These are phyloP conservation scores for Penelope pileata DNA, from an alignment of 2,113 vertebrate genomes.

Conservation along the genomic window DNA sequence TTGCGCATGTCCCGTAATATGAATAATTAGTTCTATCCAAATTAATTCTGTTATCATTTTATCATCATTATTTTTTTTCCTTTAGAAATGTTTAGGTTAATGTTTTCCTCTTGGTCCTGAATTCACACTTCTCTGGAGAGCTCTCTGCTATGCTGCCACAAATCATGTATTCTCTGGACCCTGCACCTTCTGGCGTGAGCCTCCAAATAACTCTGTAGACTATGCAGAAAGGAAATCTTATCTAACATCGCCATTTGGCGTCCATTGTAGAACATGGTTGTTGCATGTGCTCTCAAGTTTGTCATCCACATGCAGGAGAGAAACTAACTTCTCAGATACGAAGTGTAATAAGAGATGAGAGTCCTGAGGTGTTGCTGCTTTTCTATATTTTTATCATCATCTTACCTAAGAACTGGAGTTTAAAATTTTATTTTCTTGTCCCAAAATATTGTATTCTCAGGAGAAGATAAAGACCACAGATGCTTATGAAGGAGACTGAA, in stretches of 20 bases:
- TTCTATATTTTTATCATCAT: neutral
- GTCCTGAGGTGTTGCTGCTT: neutral
- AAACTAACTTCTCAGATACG: neutral
- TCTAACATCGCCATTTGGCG: neutral
- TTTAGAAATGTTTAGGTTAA: slow-evolving; percentile 32
- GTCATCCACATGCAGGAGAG: neutral
- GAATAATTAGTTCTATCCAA: slow-evolving; percentile 49
- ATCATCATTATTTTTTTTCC: slow-evolving; percentile 50
- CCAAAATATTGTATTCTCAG: neutral
- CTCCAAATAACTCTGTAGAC: neutral
- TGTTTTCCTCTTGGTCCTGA: neutral
- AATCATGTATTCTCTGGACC: neutral
- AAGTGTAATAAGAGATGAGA: neutral
- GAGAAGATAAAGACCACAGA: neutral
- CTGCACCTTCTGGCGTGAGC: neutral
- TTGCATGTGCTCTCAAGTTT: neutral
- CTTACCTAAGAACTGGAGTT: neutral
- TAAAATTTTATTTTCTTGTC: neutral
- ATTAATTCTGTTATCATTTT: slow-evolving; percentile 16
- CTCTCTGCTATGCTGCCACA: neutral
- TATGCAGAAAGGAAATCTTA: neutral
- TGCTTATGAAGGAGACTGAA: neutral
- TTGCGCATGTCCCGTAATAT: neutral
- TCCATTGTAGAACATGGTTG: accelerated
- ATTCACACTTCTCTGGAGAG: neutral